Base-by-base conservation (phyloP, 1,140 invertebrate genomes). In the Zaprionus tsacasi region DNA sequence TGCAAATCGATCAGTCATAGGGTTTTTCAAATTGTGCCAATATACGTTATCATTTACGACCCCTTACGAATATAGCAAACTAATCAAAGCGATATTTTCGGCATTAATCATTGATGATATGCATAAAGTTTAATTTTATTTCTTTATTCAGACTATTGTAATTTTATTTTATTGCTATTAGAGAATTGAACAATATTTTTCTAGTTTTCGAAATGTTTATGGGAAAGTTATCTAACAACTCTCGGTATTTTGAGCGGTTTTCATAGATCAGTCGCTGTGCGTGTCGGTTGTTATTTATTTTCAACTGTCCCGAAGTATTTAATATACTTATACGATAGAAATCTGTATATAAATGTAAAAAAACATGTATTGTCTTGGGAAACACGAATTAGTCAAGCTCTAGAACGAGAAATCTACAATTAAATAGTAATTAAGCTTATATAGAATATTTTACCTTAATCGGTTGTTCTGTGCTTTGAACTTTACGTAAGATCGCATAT, bases 261-360 rank as follows among this genome's bases (percentile, higher is more conserved):
- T 48, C 36, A 25, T 15, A 7, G 54, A 55, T 43, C 12, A 56
- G 17, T 64, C 15, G 17, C 40, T 35, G 43, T 33, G 40, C 43
- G 11, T 45, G 59, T 27, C 13, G 58, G 27, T 27, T 60, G 40
- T 33, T 33, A 48, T 48, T 60, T 60, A 40, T 17, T 60, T 59
- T 43, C 17, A 48, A 15, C 45, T 52, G 30, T 45, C 36, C 33
- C 35, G 60, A 63, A 38, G 33, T 36, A 38, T 52, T 7, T 38
- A 63, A 63, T 50, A 33, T 50, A 50, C 15, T 36, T 33, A 21
- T 12, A 36, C 12, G 15, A 61, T 10, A 35, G 5, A 36, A 33
- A 25, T 36, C 5, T 13, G 13, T 50, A 21, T 61, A 35, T 17
- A 63, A 36, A 17, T 52, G 48, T 17, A 36, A 38, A 30, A 25